Evolutionary conservation across 2,113 vertebrate species (phyloP).

Genomic region (Chionis minor): DNA sequence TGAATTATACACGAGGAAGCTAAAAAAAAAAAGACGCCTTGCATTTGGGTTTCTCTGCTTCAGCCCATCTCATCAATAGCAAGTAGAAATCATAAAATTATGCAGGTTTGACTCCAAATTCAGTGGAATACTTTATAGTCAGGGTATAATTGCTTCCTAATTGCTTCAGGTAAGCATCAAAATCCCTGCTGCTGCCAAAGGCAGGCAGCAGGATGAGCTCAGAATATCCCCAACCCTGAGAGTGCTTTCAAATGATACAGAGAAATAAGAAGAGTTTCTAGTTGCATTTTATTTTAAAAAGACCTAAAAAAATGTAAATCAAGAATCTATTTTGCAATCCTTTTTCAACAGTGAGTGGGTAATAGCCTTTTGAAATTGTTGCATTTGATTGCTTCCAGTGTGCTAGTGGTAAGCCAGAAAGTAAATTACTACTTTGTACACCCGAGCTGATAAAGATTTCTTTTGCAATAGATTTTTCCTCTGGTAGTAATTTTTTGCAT

Average conservation of each 20-base stretch:
- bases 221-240: not conserved
- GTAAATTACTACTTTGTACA: slow-evolving; percentile 35
- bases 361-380: slow-evolving; percentile 31
- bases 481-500: not conserved
- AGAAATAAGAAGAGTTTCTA: not conserved
- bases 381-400: slow-evolving; percentile 17
- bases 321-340: not conserved
- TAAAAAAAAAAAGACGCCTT: not conserved
- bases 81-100: not conserved
- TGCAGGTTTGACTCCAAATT: not conserved
- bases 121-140: not conserved
- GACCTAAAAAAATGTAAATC: not conserved
- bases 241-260: not conserved
- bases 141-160: not conserved
- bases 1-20: not conserved
- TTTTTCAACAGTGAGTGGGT: slow-evolving; percentile 5
- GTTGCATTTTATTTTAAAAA: slow-evolving; percentile 7
- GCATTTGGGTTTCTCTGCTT: not conserved
- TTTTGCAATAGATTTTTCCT: slow-evolving; percentile 15
- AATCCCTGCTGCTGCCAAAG: not conserved
- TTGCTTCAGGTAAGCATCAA: not conserved
- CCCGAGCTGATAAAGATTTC: not conserved
- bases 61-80: not conserved
- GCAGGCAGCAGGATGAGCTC: not conserved
- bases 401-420: not conserved